Evolutionary conservation across 2,113 vertebrate species (phyloP), one percentile per base, ranked within the genome.

Genomic region (Ursus arctos): DNA sequence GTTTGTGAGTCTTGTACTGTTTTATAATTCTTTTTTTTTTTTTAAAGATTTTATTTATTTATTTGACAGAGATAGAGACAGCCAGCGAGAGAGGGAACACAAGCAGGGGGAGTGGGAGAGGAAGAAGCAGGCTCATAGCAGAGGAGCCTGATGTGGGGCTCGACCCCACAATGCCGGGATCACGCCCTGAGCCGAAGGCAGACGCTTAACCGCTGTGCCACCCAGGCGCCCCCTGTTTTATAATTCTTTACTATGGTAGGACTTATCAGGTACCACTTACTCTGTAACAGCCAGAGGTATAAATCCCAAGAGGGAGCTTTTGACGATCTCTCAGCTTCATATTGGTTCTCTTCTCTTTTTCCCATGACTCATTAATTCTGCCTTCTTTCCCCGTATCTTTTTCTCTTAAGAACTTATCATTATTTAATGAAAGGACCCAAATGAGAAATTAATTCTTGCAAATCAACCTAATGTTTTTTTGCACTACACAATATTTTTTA

Each of bases 401-500:
- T 40, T n/a, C 33, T 96, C 59, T 95, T 21, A 91, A 74, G 22
- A 95, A 85, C 7, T 85, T 13, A 94, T 55, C 43, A 76, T 82
- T 94, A 80, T 53, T 93, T 77, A 84, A 9, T 77, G 57, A 93
- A 91, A 95, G 26, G 53, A 94, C 69, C 40, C 83, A 97, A 89
- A 86, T 18, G 15, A 94, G 43, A 91, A 87, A 89, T 26, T 59
- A 87, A 81, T 88, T 76, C n/a, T 95, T 94, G 1, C 22, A 93
- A 82, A 9, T 80, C 51, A 88, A 79, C 79, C 43, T 55, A 80
- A 67, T 71, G 15, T 18, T 96, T 18, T 96, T 96, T 96, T 89
- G n/a, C 7, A 53, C 0, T 49, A 77, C 11, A 79, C 47, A 33
- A 21, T 85, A 51, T 19, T 31, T 85, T 81, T 69, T 49, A 67